These are phyloP conservation scores for Labrus mixtus DNA, from an alignment of 2,113 vertebrate species.

Conservation along the genomic window DNA sequence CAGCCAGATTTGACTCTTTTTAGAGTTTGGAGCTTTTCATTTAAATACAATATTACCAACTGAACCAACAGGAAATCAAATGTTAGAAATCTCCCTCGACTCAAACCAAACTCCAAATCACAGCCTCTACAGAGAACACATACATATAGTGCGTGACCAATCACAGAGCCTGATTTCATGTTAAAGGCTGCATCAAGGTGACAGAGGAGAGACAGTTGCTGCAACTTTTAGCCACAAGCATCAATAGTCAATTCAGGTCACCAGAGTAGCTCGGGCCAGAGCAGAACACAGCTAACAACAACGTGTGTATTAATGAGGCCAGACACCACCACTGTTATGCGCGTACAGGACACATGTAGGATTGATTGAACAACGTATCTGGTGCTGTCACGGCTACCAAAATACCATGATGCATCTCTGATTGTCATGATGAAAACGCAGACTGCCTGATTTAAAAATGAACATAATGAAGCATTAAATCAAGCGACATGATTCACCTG, in stretches of 20 bases:
- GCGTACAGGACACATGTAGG: background rate
- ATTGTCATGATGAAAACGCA: background rate
- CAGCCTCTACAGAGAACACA: background rate
- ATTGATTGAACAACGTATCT: background rate
- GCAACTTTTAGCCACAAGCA: constrained; percentile 38
- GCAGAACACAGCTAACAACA: constrained; percentile 25
- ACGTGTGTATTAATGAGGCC: constrained; percentile 4
- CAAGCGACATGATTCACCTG: no score
- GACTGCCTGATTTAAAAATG: background rate
- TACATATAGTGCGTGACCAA: background rate
- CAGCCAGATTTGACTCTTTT: background rate
- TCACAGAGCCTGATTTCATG: background rate
- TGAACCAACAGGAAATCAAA: no score
- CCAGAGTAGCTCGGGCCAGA: constrained; percentile 33
- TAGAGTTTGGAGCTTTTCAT: background rate
- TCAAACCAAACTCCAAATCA: no score
- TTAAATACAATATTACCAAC: background rate
- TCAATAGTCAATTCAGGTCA: constrained; percentile 67
- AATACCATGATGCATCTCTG: no score
- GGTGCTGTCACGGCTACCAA: background rate
- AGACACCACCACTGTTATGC: constrained; percentile 2
- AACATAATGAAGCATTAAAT: no score
- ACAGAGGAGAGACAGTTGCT: constrained; percentile 12
- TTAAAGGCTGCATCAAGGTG: constrained; percentile 5
- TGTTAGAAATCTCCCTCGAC: background rate